Percentiles rank a stretch among this genome's conserved stretches.
These are phyloP conservation scores for Dasyornis broadbenti DNA, from an alignment of 2,113 vertebrate genomes.

Conservation along the genomic window DNA sequence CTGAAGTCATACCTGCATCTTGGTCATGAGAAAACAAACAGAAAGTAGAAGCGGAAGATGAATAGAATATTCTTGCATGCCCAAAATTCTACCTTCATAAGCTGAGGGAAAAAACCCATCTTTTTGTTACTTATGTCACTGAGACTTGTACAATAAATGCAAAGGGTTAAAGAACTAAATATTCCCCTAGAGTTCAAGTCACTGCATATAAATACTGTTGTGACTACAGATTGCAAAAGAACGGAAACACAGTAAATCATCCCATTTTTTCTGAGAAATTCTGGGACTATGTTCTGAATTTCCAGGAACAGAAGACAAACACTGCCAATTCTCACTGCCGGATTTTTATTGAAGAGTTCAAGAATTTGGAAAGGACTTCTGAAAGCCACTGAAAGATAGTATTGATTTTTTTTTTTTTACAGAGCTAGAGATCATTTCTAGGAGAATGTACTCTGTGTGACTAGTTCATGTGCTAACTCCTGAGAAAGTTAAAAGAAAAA, in stretches of 20 bases:
- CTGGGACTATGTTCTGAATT: constrained; percentile 84
- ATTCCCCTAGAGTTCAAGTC: constrained; percentile 59
- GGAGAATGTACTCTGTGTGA: background rate
- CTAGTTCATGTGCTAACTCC: background rate
- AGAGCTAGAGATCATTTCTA: background rate
- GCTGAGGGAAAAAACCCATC: accelerated
- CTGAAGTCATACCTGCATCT: background rate
- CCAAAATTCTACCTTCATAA: background rate
- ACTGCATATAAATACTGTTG: constrained; percentile 59
- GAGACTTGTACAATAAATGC: background rate
- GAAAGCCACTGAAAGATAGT: constrained; percentile 35
- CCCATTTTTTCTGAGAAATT: constrained; percentile 90
- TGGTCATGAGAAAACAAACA: background rate
- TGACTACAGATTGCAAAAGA: constrained; percentile 73
- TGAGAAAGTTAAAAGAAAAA: background rate
- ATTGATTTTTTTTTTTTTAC: constrained; percentile 9
- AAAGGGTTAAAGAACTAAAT: constrained; percentile 50
- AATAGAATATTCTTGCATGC: background rate
- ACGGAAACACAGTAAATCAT: constrained; percentile 83
- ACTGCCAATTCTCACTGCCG: constrained; percentile 79
- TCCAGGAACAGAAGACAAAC: constrained; percentile 83
- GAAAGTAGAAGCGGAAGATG: background rate
- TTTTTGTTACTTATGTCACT: background rate
- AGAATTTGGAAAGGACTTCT: constrained; percentile 56
- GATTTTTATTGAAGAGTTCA: constrained; percentile 75